A percentile compares a stretch with the other conserved stretches of the same genome.
Evolutionary conservation across 1,140 invertebrate genomes (phyloP).

Genomic region (Eurosta solidaginis): DNA sequence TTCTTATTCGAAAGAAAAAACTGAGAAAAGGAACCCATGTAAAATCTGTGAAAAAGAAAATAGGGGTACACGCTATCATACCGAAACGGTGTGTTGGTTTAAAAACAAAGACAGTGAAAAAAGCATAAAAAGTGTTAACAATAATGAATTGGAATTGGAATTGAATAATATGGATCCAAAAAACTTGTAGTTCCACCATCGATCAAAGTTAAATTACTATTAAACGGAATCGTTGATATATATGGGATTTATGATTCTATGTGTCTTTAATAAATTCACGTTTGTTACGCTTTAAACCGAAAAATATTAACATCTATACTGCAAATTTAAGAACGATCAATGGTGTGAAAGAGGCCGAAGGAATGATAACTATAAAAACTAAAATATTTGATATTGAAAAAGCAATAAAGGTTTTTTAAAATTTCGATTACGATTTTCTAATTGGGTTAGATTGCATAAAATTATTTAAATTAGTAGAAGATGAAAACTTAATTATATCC

Average conservation of each 20-base stretch:
- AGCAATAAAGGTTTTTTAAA: background rate
- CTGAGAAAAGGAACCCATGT: background rate
- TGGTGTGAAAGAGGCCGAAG: background rate
- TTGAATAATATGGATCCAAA: background rate
- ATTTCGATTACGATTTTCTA: background rate
- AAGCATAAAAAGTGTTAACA: background rate
- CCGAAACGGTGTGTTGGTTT: background rate
- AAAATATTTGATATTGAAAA: slow-evolving; percentile 4
- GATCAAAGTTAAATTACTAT: background rate
- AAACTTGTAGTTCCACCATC: background rate
- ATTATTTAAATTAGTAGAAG: background rate
- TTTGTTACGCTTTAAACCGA: background rate
- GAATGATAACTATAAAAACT: background rate
- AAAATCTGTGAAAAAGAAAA: background rate
- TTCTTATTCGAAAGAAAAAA: background rate
- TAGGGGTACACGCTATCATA: background rate
- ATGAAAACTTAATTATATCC: background rate
- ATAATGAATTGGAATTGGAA: background rate
- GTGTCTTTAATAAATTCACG: too few species aligned
- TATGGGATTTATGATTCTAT: too few species aligned
- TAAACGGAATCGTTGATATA: background rate
- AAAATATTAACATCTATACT: background rate
- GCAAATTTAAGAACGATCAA: background rate
- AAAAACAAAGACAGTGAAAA: background rate
- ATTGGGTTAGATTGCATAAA: background rate